phyloP scores from a whole-genome alignment of 2,888 invertebrate genomes.

The Scaptomyza cyrtandrae region DNA sequence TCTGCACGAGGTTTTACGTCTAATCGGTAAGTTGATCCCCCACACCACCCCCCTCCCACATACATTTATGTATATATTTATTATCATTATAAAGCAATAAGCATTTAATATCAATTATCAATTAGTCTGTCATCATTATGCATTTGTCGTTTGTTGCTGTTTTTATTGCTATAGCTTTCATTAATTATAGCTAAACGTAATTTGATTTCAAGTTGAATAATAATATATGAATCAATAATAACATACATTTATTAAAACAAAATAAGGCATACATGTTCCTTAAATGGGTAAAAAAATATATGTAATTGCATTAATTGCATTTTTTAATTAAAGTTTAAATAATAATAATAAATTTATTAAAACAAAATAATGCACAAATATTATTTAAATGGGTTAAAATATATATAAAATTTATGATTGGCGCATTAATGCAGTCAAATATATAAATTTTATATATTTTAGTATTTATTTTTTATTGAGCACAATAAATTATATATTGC shows the following conservation, averaged over 20 bases:
- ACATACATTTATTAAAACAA: no score
- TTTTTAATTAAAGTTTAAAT: not conserved
- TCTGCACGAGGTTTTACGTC: slow-evolving; percentile 82
- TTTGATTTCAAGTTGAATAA: not conserved
- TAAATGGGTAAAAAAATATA: no score
- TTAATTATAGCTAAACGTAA: slow-evolving; percentile 19
- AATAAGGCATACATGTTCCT: no score
- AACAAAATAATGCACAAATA: no score
- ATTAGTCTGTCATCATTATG: slow-evolving; percentile 33
- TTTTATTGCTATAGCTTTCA: not conserved
- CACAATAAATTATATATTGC: not conserved
- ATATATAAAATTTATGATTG: no score
- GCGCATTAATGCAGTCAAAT: no score
- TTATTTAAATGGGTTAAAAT: no score
- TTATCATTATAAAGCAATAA: slow-evolving; percentile 13
- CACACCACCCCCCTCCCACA: not conserved
- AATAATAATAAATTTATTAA: no score
- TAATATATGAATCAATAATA: no score
- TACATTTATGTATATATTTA: slow-evolving; percentile 1
- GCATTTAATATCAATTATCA: slow-evolving; percentile 31
- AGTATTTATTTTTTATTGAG: not conserved
- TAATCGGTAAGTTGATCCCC: slow-evolving; percentile 80
- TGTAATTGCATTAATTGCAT: not conserved
- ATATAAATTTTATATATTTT: not conserved
- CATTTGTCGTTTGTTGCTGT: not conserved